Evolutionary conservation across 2,797 vertebrate genomes (phyloP).

Genomic region (Gila robusta): DNA sequence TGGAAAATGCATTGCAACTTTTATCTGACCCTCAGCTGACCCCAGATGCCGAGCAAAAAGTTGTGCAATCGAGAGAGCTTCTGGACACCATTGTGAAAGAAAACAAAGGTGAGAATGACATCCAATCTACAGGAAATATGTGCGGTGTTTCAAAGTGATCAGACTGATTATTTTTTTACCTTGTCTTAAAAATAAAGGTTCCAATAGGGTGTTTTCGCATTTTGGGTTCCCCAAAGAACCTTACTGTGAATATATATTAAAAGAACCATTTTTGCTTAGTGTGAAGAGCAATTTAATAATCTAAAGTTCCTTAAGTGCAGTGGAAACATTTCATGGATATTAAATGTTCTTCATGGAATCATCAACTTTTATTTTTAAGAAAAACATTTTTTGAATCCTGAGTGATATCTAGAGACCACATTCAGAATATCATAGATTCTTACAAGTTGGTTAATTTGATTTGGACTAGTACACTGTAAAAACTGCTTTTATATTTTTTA

Average conservation of each 20-base stretch:
- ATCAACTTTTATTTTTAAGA: background rate
- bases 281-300: background rate
- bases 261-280: no score
- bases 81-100: conserved; percentile 94
- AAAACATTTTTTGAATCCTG: background rate
- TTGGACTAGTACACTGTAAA: background rate
- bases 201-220: background rate
- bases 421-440: no score
- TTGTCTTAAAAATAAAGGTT: background rate
- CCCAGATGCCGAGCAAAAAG: conserved; percentile 83
- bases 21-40: conserved; percentile 80
- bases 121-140: background rate
- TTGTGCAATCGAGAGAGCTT: conserved; percentile 88
- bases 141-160: background rate
- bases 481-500: no score
- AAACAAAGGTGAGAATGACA: conserved; percentile 82
- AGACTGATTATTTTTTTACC: background rate
- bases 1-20: conserved; percentile 17
- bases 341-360: background rate
- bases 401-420: background rate
- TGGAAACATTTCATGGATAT: background rate
- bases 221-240: background rate
- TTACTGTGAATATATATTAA: background rate
- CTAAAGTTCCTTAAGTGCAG: background rate
- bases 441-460: background rate